Evolutionary conservation across 2,113 vertebrate species (phyloP), one percentile per base, ranked within the genome.

Genomic region (Hylia prasina): DNA sequence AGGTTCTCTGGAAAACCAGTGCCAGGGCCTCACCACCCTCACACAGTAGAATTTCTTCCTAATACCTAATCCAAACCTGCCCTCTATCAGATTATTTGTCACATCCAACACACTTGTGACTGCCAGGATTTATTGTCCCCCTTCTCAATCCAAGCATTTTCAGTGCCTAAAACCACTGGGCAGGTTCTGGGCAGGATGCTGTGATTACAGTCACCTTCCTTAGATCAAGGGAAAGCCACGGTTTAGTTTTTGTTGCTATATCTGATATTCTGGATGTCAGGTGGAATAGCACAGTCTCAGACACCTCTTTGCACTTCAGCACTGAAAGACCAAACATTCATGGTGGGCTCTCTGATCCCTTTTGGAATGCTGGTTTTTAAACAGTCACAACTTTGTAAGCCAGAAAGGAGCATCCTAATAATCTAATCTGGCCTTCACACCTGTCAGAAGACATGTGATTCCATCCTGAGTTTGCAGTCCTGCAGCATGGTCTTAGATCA

Each of bases 261-360:
- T 17, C 7, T 44, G 21, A 33, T 93, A 57, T 28, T 45, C 13
- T 63, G 54, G 28, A 22, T 58, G 61, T 57, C 21, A 50, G 22
- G 5, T 79, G 27, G 33, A 76, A 48, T 6, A 33, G 42, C 33
- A 33, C 45, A 64, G 53, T 16, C 23, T 73, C 1, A 2, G 42
- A 50, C 8, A 7, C 2, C 3, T 18, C 22, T 77, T 64, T 89
- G 42, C 35, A 47, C 40, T 40, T 53, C 57, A 48, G 28, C n/a
- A 35, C 28, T 17, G 40, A 72, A 24, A 81, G 31, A 33, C 5
- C 54, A 82, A 15, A 5, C 16, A 0, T 0, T 18, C 39, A 27
- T 4, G 1, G 1, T 25, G 50, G 31, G 23, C 7, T 61, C 1
- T 2, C 28, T 71, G 61, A 6, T 4, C 13, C 28, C 7, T 54